Evolutionary conservation across 2,888 invertebrate genomes (phyloP).

Genomic region (Heliconius hortense): DNA sequence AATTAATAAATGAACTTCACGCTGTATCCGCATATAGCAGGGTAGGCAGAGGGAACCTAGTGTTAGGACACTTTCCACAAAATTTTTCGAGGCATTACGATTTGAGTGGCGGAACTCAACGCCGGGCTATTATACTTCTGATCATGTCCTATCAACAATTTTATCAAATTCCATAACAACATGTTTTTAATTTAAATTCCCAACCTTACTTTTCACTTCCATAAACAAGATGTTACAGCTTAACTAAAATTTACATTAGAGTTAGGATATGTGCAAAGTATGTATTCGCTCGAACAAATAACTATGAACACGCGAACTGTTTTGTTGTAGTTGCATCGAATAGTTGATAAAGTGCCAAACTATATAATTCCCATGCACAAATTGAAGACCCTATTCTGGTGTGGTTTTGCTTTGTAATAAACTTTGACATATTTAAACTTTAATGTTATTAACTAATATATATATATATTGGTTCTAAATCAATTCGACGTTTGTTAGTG

Average conservation of each 20-base stretch:
- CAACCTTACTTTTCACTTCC: not conserved
- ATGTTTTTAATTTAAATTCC: not conserved
- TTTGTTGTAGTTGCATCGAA: slow-evolving; percentile 14
- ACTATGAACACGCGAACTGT: slow-evolving; percentile 5
- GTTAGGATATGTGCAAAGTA: not conserved
- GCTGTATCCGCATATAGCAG: too few species aligned
- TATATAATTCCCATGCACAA: slow-evolving; percentile 17
- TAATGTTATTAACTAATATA: too few species aligned
- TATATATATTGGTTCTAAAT: not conserved
- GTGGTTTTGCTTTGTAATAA: not conserved
- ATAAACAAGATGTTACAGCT: not conserved
- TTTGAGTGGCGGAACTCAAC: too few species aligned
- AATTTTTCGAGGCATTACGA: too few species aligned
- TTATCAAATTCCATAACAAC: too few species aligned
- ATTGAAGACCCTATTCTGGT: slow-evolving; percentile 15
- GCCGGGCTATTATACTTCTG: too few species aligned
- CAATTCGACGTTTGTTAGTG: not conserved
- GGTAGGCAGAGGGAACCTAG: too few species aligned
- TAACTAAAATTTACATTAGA: not conserved
- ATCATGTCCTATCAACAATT: too few species aligned
- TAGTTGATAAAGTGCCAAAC: slow-evolving; percentile 28
- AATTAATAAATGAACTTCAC: too few species aligned
- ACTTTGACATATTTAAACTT: not conserved
- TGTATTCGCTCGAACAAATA: not conserved
- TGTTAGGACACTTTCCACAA: too few species aligned